Evolutionary conservation across 2,113 vertebrate species (phyloP).

Genomic region (Ailuropoda melanoleuca): DNA sequence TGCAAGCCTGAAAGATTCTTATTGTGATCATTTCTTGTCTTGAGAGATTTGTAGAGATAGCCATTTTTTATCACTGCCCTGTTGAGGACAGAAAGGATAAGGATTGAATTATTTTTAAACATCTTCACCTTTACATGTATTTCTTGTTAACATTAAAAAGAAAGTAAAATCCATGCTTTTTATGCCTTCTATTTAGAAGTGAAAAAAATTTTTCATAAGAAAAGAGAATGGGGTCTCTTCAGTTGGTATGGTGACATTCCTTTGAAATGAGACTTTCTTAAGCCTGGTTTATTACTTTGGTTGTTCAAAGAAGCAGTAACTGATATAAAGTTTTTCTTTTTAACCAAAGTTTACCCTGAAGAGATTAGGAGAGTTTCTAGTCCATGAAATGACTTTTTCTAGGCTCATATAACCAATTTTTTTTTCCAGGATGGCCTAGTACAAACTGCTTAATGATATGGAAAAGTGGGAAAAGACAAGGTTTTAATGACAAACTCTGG

Average conservation of each 20-base stretch:
- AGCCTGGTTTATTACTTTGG: neutral
- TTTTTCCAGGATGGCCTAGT: neutral
- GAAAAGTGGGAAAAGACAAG: neutral
- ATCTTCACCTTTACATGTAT: neutral
- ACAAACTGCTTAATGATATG: neutral
- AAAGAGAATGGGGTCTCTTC: neutral
- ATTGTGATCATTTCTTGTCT: neutral
- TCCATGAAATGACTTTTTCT: neutral
- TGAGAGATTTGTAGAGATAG: neutral
- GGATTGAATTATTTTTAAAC: neutral
- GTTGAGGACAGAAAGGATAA: neutral
- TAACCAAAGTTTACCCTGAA: neutral
- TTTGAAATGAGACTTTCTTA: slow-evolving; percentile 1
- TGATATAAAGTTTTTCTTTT: neutral
- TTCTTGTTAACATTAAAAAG: neutral
- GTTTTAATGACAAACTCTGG: neutral
- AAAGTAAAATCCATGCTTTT: neutral
- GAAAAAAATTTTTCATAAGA: neutral
- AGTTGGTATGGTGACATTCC: neutral
- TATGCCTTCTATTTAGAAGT: neutral
- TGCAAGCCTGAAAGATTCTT: neutral
- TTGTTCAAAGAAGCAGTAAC: neutral
- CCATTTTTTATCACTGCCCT: neutral
- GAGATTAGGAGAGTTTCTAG: neutral
- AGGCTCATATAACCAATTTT: neutral